Evolutionary conservation across 2,113 vertebrate genomes (phyloP).

Genomic region (Myrmophylax atrothorax): DNA sequence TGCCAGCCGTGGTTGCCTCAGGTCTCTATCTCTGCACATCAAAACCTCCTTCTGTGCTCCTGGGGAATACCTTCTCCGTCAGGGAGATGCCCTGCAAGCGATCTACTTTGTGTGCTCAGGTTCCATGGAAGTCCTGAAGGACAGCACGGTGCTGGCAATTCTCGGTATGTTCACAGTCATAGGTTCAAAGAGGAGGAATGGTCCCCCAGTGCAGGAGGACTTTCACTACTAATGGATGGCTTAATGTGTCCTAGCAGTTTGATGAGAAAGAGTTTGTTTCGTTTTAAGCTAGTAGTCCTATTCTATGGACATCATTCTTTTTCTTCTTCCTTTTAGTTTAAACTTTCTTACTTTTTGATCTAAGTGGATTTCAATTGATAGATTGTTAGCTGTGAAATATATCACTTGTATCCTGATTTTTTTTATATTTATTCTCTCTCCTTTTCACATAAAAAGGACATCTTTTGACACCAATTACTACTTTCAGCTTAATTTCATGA

Average conservation of each 20-base stretch:
- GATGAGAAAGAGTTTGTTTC: not conserved
- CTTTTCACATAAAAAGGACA: not conserved
- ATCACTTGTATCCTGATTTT: not conserved
- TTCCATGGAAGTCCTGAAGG: conserved; percentile 98
- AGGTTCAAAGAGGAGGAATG: not conserved
- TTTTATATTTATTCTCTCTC: not conserved
- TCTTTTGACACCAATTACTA: not conserved
- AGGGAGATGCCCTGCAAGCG: conserved; percentile 97
- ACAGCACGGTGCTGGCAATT: conserved; percentile 94
- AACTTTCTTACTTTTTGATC: not conserved
- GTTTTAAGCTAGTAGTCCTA: not conserved
- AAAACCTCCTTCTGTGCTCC: conserved; percentile 98
- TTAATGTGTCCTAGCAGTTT: not conserved
- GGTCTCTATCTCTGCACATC: conserved; percentile 96
- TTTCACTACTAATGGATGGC: not conserved
- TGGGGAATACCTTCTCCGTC: conserved; percentile 94
- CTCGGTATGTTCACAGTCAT: conserved; percentile 81
- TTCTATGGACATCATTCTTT: not conserved
- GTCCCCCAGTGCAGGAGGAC: not conserved
- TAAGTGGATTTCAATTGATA: not conserved
- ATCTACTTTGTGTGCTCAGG: conserved; percentile 98
- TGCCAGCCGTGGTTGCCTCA: conserved; percentile 94
- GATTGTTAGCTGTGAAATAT: not conserved
- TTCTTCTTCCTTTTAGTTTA: not conserved
- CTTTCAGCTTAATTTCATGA: not conserved